phyloP scores from a whole-genome alignment of 2,797 vertebrate genomes.

The Moxostoma hubbsi region DNA sequence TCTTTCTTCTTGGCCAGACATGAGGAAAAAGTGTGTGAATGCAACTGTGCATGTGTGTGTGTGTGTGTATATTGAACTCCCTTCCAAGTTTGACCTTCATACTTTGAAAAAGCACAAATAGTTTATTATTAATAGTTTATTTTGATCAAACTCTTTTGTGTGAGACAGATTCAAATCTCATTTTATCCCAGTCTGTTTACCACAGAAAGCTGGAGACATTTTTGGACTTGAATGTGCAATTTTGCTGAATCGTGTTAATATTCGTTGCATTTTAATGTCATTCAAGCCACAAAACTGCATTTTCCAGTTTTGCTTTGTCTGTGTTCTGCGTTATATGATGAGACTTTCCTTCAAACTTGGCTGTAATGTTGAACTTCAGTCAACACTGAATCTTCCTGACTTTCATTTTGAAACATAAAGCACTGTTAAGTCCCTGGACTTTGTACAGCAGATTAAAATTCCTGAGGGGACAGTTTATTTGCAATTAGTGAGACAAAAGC shows the following conservation, averaged over 20 bases:
- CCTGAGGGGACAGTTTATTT: constrained; percentile 66
- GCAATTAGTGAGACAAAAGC: constrained; percentile 68
- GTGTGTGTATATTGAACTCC: constrained; percentile 2
- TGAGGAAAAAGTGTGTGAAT: constrained; percentile 34
- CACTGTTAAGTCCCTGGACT: constrained; percentile 65
- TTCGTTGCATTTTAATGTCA: constrained; percentile 1
- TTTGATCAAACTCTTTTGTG: background rate
- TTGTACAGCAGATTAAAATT: constrained; percentile 79
- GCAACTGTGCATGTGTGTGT: background rate
- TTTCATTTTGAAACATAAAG: constrained; percentile 55
- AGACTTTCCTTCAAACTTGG: constrained; percentile 6
- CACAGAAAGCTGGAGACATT: constrained; percentile 1
- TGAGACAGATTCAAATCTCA: background rate
- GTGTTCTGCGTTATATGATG: background rate
- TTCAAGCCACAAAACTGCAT: background rate
- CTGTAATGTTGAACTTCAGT: background rate
- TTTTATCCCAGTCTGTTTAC: background rate
- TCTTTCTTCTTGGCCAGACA: constrained; percentile 30
- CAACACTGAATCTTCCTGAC: constrained; percentile 7
- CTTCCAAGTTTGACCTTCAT: constrained; percentile 10
- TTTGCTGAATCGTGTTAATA: background rate
- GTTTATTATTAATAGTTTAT: background rate
- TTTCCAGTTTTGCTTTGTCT: constrained; percentile 25
- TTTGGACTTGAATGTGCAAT: background rate
- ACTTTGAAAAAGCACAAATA: constrained; percentile 26